Conservation (phyloP, 2,888 invertebrate genomes). For the Andrena dorsata region DNA sequence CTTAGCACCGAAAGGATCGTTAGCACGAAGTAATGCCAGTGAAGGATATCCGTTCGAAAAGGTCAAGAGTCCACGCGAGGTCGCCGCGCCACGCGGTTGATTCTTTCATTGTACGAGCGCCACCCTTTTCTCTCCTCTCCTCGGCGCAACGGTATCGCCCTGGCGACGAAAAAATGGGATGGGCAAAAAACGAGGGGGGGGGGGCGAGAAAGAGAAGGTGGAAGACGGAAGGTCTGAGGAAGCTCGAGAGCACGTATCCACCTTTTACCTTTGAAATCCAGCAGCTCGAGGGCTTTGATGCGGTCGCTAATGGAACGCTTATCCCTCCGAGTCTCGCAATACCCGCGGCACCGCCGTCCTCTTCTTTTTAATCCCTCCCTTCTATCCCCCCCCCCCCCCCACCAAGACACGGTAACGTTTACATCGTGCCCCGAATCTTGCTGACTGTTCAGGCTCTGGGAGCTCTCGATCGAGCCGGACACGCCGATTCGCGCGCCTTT, state of each 20-base stretch:
- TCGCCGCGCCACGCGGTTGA: constrained; percentile 34
- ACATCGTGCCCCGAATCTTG: background rate
- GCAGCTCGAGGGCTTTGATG: constrained; percentile 37
- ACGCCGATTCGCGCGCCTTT: background rate
- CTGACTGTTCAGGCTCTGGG: background rate
- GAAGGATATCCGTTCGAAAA: constrained; percentile 81
- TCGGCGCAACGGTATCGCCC: background rate
- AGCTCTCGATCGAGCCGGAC: background rate
- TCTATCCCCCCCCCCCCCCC: too few species aligned
- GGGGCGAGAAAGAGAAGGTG: background rate
- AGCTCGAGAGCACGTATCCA: constrained; percentile 6
- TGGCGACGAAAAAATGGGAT: background rate
- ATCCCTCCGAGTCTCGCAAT: constrained; percentile 11
- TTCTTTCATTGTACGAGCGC: constrained; percentile 46
- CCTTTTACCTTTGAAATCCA: constrained; percentile 30
- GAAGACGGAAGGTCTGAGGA: background rate
- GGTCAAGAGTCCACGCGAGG: constrained; percentile 79
- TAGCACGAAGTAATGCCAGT: constrained; percentile 79
- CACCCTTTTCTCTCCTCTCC: background rate
- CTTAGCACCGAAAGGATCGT: constrained; percentile 78
- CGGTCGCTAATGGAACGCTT: constrained; percentile 59
- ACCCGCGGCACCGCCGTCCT: background rate
- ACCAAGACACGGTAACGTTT: constrained; percentile 1
- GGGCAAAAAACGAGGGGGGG: background rate
- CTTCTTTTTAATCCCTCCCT: background rate